These are phyloP conservation scores for Leucosticte australis DNA, from an alignment of 2,113 vertebrate genomes.

Conservation along the genomic window DNA sequence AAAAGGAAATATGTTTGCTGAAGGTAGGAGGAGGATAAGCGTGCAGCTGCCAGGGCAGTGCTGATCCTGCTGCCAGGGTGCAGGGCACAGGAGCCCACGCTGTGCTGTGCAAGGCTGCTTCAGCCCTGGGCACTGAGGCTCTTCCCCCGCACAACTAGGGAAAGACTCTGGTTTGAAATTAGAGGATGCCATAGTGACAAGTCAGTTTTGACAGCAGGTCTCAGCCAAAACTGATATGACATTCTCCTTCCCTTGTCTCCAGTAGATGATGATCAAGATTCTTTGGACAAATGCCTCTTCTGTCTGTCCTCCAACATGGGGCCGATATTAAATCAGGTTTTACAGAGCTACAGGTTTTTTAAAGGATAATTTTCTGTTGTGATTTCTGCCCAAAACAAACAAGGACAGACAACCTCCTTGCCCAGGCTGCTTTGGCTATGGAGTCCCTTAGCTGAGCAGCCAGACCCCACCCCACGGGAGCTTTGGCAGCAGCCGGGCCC, in stretches of 20 bases:
- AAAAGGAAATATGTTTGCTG: background rate
- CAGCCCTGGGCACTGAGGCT: background rate
- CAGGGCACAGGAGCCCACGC: background rate
- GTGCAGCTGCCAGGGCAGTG: background rate
- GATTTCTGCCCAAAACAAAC: background rate
- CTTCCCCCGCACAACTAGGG: accelerated
- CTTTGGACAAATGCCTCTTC: background rate
- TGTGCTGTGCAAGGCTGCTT: background rate
- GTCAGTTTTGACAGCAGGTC: background rate
- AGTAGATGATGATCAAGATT: background rate
- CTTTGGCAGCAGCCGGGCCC: accelerated
- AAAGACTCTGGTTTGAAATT: background rate
- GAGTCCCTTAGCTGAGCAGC: background rate
- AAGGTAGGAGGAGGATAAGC: background rate
- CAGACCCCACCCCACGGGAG: accelerated
- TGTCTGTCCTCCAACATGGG: background rate
- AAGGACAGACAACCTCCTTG: background rate
- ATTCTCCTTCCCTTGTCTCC: background rate
- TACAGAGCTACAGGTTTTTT: background rate
- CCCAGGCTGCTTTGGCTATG: background rate
- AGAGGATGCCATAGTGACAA: accelerated
- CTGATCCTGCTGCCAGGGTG: background rate
- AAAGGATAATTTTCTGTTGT: background rate
- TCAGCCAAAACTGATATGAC: background rate
- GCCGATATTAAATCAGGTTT: background rate